Base-by-base conservation (phyloP, 2,888 invertebrate genomes). In the Cheilosia urbana region DNA sequence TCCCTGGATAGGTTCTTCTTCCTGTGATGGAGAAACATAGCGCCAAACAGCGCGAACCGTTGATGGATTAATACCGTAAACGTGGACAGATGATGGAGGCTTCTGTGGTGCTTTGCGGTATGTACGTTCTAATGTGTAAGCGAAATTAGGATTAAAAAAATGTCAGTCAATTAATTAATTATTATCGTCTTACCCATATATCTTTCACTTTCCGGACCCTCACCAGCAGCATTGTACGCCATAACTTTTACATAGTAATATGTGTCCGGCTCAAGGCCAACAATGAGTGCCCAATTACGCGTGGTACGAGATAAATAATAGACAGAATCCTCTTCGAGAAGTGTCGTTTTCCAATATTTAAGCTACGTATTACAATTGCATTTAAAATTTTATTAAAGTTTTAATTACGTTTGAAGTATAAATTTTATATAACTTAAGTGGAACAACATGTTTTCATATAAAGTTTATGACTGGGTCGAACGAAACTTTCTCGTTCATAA, bases 141-240 rank as follows among this genome's bases (percentile, higher is more conserved):
- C 2, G 24, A 40, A 65, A 62, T 60, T 27, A 24, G 27, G 19
- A 53, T 68, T 21, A 15, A 37, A 2, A 47, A n/a, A 62, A 42
- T 58, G 19, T 0, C 4, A 15, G 5, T 15, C 13, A 13, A 11
- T 49, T 0, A 21, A 34, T n/a, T 49, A 55, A 62, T n/a, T n/a
- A 63, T 63, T 17, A 34, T 24, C 1, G 1, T 47, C 62, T 45
- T 90, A 95, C 95, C 95, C 87, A 96, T 93, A 91, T 94, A 97
- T 51, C 96, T 94, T 93, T 98, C 98, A 93, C 98, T 98, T 91
- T 98, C 98, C 0, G 98, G 97, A 4, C 98, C 98, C 92, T 98
- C 98, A 2, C 99, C 99, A 4, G 98, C 99, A 0, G 96, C 95
- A 93, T 99, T 99, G 90, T 97, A 98, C 0, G 97, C 98, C 97